Evolutionary conservation across 2,888 invertebrate species (phyloP).

Genomic region (Desoria tigrina): DNA sequence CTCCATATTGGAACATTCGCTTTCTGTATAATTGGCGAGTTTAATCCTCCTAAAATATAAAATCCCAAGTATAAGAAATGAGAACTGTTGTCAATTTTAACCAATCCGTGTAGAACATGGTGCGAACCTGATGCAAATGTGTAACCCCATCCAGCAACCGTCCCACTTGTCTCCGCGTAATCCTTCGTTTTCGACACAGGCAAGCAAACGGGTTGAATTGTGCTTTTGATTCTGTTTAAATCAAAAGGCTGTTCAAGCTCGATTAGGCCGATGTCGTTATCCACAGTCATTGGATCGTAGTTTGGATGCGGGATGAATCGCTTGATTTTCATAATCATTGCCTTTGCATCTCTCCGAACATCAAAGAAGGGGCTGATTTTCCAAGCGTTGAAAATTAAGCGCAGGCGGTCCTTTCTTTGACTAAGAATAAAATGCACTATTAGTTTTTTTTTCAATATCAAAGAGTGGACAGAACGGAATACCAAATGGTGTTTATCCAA

Average conservation of each 20-base stretch:
- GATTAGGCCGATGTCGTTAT: conserved; percentile 36
- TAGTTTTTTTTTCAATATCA: neutral
- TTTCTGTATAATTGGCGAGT: conserved; percentile 35
- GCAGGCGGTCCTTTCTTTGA: conserved; percentile 32
- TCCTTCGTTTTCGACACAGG: neutral
- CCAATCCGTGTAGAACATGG: too few species aligned
- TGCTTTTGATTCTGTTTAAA: conserved; percentile 4
- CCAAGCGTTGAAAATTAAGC: conserved; percentile 31
- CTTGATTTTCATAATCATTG: conserved; percentile 29
- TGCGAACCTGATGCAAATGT: neutral
- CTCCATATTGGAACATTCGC: conserved; percentile 38
- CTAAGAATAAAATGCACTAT: conserved; percentile 16
- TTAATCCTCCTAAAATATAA: conserved; percentile 17
- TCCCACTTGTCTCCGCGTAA: neutral
- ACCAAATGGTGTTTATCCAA: too few species aligned
- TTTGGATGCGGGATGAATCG: conserved; percentile 32
- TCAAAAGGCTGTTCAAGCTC: conserved; percentile 24
- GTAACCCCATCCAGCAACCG: conserved; percentile 24
- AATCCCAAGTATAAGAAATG: too few species aligned
- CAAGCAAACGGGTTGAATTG: conserved; percentile 15
- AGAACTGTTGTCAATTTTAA: too few species aligned
- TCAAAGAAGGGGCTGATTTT: conserved; percentile 11
- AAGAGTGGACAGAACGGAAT: too few species aligned
- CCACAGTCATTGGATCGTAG: conserved; percentile 21
- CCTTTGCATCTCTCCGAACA: conserved; percentile 18